Conservation (phyloP, 2,113 vertebrate genomes). For the Ammospiza nelsoni region DNA sequence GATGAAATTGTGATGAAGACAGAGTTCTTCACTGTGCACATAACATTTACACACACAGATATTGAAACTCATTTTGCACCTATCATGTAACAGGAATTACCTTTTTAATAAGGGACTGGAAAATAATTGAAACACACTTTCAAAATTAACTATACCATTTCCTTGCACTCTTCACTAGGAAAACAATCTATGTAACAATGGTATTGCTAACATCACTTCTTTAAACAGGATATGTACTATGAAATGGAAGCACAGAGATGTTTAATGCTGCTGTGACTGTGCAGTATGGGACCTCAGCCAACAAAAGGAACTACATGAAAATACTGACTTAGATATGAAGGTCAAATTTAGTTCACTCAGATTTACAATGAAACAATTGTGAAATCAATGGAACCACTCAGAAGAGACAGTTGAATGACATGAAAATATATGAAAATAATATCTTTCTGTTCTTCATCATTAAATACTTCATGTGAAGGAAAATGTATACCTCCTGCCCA, state of each 20-base stretch:
- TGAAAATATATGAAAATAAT: neutral
- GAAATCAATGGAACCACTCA: neutral
- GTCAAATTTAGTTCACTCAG: neutral
- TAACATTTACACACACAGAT: neutral
- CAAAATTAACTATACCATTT: neutral
- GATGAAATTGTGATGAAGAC: neutral
- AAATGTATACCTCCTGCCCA: neutral
- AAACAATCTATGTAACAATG: rapidly evolving
- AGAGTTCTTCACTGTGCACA: rapidly evolving
- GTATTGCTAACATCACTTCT: neutral
- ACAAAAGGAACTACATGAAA: neutral
- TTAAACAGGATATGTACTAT: neutral
- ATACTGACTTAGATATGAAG: neutral
- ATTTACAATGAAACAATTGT: neutral
- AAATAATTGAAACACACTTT: neutral
- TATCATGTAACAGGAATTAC: neutral
- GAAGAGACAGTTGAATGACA: neutral
- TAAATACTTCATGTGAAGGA: neutral
- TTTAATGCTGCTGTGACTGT: neutral
- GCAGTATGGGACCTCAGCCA: neutral
- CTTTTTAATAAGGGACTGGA: neutral
- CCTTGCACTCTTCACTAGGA: neutral
- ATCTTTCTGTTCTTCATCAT: neutral
- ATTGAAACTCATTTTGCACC: neutral
- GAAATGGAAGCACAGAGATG: neutral